Evolutionary conservation across 2,888 invertebrate species (phyloP).

Genomic region (Pyrrhosoma nymphula): DNA sequence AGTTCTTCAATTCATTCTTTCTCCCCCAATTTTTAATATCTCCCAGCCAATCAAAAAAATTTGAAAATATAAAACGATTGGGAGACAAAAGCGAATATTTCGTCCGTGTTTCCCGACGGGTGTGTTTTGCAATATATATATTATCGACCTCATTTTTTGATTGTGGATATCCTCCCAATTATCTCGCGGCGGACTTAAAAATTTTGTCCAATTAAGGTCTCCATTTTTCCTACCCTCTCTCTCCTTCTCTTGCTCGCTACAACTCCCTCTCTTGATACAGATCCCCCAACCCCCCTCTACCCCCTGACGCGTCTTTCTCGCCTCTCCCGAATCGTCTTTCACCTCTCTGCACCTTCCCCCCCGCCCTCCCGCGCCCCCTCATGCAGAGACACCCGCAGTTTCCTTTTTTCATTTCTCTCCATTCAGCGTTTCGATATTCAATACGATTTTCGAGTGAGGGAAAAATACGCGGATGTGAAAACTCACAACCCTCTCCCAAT

Average conservation of each 20-base stretch:
- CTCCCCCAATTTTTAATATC: not conserved
- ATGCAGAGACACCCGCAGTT: not conserved
- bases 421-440: constrained; percentile 62
- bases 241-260: not conserved
- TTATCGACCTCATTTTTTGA: constrained; percentile 62
- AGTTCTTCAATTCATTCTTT: constrained; percentile 26
- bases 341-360: not conserved
- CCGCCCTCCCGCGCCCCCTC: not conserved
- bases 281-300: too few relatives aligned
- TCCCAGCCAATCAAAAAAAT: constrained; percentile 42
- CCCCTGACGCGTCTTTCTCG: constrained; percentile 3
- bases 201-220: constrained; percentile 58
- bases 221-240: not conserved
- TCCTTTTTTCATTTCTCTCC: constrained; percentile 23
- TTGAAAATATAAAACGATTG: not conserved
- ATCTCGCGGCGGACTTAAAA: constrained; percentile 54
- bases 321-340: not conserved
- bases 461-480: not conserved
- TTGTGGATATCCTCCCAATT: constrained; percentile 66
- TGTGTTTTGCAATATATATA: constrained; percentile 60
- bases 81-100: constrained; percentile 51
- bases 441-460: constrained; percentile 50
- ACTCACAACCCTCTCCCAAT: not conserved
- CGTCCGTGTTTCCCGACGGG: not conserved
- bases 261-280: not conserved